These are phyloP conservation scores for Danio choprae DNA, from an alignment of 2,797 vertebrate genomes.

Conservation along the genomic window DNA sequence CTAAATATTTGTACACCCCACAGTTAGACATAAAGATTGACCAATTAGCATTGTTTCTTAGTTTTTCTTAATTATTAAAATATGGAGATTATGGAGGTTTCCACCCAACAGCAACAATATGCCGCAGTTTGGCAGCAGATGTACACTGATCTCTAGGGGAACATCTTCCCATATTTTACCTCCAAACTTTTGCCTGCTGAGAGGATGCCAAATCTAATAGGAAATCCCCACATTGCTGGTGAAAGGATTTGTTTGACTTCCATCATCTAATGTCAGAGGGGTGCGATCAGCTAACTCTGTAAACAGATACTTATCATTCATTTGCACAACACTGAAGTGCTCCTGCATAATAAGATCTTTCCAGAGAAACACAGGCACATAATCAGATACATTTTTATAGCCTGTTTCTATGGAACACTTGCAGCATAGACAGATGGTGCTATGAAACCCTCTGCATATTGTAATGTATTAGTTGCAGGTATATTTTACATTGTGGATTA, in stretches of 20 bases:
- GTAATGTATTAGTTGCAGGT: constrained; percentile 27
- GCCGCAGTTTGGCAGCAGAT: neutral
- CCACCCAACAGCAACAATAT: too few species aligned
- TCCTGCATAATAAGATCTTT: constrained; percentile 5
- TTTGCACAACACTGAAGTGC: constrained; percentile 8
- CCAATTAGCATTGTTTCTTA: too few species aligned
- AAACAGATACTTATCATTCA: constrained; percentile 41
- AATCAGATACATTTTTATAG: constrained; percentile 33
- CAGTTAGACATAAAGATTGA: too few species aligned
- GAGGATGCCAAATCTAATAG: neutral
- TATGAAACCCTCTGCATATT: constrained; percentile 38
- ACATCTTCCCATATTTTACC: neutral
- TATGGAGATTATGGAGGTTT: too few species aligned
- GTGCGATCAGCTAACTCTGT: neutral
- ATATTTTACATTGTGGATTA: constrained; percentile 32
- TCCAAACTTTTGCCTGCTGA: neutral
- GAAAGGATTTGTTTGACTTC: neutral
- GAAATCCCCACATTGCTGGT: neutral
- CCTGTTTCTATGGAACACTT: constrained; percentile 46
- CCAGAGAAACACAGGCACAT: neutral
- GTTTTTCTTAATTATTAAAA: too few species aligned
- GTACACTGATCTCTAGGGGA: neutral
- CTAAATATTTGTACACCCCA: too few species aligned
- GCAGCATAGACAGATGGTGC: constrained; percentile 11
- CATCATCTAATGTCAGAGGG: neutral